Percentiles rank a stretch among this genome's conserved stretches.
These are phyloP conservation scores for Dromas ardeola DNA, from an alignment of 2,113 vertebrate species.

Conservation along the genomic window DNA sequence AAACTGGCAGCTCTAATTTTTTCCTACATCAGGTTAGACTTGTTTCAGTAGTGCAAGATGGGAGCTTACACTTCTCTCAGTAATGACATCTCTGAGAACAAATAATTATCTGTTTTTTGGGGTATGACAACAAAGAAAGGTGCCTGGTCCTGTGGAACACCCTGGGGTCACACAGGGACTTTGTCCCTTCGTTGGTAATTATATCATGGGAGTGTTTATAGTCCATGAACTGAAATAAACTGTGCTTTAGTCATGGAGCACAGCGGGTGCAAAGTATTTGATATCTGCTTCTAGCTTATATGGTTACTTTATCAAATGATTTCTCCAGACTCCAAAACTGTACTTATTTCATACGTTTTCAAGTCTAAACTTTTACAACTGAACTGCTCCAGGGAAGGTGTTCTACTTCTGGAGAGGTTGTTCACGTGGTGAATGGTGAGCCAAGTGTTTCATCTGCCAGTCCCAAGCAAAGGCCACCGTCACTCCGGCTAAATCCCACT, in stretches of 20 bases:
- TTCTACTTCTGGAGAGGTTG: background rate
- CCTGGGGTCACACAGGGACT: background rate
- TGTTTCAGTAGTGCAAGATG: background rate
- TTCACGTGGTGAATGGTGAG: background rate
- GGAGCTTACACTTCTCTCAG: background rate
- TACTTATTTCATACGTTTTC: rapidly evolving
- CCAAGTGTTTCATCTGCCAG: background rate
- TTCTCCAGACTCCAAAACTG: background rate
- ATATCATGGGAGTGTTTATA: background rate
- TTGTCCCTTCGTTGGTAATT: background rate
- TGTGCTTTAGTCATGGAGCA: background rate
- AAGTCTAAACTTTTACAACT: background rate
- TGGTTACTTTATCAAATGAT: background rate
- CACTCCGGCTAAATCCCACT: background rate
- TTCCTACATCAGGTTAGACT: background rate
- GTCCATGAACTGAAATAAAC: background rate
- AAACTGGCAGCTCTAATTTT: background rate
- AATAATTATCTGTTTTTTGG: background rate
- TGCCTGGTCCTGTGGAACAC: background rate
- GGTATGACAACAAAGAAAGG: background rate
- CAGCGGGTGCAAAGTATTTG: background rate
- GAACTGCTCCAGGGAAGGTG: background rate
- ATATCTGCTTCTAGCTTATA: background rate
- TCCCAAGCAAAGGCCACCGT: rapidly evolving
- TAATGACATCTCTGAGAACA: background rate